Base-by-base conservation (phyloP, 2,888 invertebrate species). In the Cephus pygmeus region DNA sequence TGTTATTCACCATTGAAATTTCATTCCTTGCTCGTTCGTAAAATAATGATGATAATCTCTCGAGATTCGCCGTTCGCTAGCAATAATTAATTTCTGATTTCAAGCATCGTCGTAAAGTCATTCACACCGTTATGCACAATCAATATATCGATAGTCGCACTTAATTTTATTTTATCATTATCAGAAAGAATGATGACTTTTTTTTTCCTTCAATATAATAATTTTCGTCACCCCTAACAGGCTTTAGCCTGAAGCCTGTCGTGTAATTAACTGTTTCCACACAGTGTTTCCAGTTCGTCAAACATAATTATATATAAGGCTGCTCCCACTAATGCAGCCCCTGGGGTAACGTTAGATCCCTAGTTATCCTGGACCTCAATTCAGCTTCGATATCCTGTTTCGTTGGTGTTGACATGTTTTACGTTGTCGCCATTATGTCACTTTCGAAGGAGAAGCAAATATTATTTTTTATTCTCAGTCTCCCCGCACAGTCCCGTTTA, bases 301-400 rank as follows among this genome's bases (percentile, higher is more conserved):
- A 80, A 76, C 78, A 75, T 80, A 80, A 80, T 80, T 78, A 76
- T 35, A 75, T 68, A 73, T 15, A 35, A 75, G 78, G 74, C 78
- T 68, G 69, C 69, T 68, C 0, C 15, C 80, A 69, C 73, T 80
- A 80, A 80, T 80, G 76, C 76, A 71, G 73, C 76, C 69, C 35
- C 56, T 34, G 40, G n/a, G 73, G 76, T 76, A 34, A 71, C 56
- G 56, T 56, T 56, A 56, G 56, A 56, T 56, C 23, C 23, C 56
- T 23, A 15, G 56, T 56, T 56, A 56, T 23, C 9, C 56, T 56
- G 56, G 23, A 56, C 56, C 56, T 56, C 56, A 56, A 56, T 56
- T 56, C 56, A 56, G 23, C 6, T 56, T 56, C 56, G 56, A 56
- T 56, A 56, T 56, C 23, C 56, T 56, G 56, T 56, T 56, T 56